Evolutionary conservation across 2,888 invertebrate genomes (phyloP), one percentile per base, ranked within the genome.

Genomic region (Morpho helenor): DNA sequence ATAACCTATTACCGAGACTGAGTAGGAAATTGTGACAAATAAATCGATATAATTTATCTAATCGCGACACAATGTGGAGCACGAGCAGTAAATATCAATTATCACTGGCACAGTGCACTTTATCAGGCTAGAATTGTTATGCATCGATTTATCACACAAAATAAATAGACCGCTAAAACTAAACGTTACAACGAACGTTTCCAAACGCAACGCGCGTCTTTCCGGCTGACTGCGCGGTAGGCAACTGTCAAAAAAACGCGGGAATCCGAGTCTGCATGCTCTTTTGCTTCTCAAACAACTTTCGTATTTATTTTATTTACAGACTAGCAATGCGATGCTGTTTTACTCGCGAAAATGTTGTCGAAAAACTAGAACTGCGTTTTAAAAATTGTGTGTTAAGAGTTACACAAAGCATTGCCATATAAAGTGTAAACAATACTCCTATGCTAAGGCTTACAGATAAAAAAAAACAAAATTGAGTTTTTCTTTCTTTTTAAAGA

Each of bases 201-300:
- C 62, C 69, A 66, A 72, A 67, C 68, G 66, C n/a, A 44, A 57
- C 52, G 56, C 60, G 62, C 66, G 66, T 65, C 57, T 57, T 57
- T 49, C 22, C 66, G 58, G 45, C 47, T 16, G 62, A 61, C 61
- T 54, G 59, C 60, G 71, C 75, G 67, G 67, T 71, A 60, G 59
- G 61, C 66, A 64, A 81, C 82, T 82, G 76, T 75, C 75, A 73
- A 75, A 77, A 60, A 77, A 72, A 68, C 77, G 79, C 81, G 80
- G 80, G 75, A 79, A 73, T 63, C 49, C 50, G 8, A n/a, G 31
- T 52, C 52, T 52, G 52, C 45, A 10, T 31, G n/a, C n/a, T 52
- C 44, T 52, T 39, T 52, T 39, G 52, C 44, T 52, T 44, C 10
- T 9, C n/a, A 50, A 42, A 31, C 52, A 52, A 52, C 44, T 52